Evolutionary conservation across 2,888 invertebrate species (phyloP), one percentile per base, ranked within the genome.

Genomic region (Nemotelus nigrinus): DNA sequence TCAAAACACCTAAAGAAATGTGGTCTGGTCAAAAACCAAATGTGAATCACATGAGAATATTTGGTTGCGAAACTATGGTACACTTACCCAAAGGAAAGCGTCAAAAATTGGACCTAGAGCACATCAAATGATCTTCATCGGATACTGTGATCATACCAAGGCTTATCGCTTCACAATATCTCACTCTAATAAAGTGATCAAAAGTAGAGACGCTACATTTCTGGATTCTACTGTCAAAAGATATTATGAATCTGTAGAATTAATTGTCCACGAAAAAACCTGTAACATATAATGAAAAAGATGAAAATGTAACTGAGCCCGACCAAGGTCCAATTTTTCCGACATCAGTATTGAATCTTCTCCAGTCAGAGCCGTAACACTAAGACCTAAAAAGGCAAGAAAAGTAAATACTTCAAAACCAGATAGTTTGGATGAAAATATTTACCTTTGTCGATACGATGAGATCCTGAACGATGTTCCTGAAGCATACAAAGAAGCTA

Each of bases 81-180:
- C 80, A 81, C 44, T 47, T 81, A 25, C 79, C 79, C 0, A 80
- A 80, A 55, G 78, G 80, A 74, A 80, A 75, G n/a, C 71, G 79
- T 7, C 57, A 10, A 2, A 80, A 81, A 58, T 82, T 80, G 81
- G 85, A 79, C 65, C 82, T 0, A 79, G 80, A 72, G 78, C 79
- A 8, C 39, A 44, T 5, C 79, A 81, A 47, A 78, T 78, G n/a
- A 77, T 80, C 2, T 70, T 79, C 25, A 67, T 80, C 58, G 78
- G 78, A 8, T 80, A 80, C 74, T 78, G 80, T 44, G n/a, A 58
- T 0, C 76, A 78, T 3, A 64, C 79, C 10, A 81, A 81, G 45
- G 81, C 77, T 0, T 80, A 80, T 48, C 63, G 80, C 41, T 53
- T 63, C 2, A 41, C 25, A 7, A 65, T 8, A 67, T 72, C 47